phyloP scores from a whole-genome alignment of 1,140 invertebrate species.

The Trigoniulus corallinus region DNA sequence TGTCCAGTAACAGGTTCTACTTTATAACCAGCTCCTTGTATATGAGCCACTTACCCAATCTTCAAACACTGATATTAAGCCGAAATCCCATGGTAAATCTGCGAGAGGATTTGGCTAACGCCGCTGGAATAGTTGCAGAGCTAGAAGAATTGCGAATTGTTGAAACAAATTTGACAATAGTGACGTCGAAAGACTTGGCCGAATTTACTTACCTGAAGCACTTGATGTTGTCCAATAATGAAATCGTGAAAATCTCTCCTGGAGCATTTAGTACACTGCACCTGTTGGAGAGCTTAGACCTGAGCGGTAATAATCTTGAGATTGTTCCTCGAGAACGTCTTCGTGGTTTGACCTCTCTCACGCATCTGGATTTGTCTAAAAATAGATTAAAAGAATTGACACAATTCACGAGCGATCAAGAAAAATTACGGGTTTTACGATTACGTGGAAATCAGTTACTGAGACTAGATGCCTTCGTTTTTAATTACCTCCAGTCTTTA shows the following conservation, averaged over 20 bases:
- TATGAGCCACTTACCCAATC: conserved; percentile 46
- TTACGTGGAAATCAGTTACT: conserved; percentile 67
- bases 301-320: conserved; percentile 68
- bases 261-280: conserved; percentile 60
- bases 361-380: conserved; percentile 59
- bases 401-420: conserved; percentile 60
- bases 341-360: conserved; percentile 50
- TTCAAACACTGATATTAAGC: conserved; percentile 60
- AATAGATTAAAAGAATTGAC: conserved; percentile 66
- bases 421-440: conserved; percentile 50
- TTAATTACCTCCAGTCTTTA: conserved; percentile 39
- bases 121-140: neutral
- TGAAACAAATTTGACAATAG: conserved; percentile 61
- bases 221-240: conserved; percentile 52
- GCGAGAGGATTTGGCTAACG: conserved; percentile 13
- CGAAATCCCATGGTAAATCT: conserved; percentile 58
- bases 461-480: conserved; percentile 52
- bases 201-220: conserved; percentile 61
- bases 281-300: conserved; percentile 57
- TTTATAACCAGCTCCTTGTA: conserved; percentile 60
- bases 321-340: conserved; percentile 66
- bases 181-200: conserved; percentile 74
- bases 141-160: conserved; percentile 57
- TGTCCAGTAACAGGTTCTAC: conserved; percentile 61
- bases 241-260: conserved; percentile 61